A percentile compares a stretch with the other conserved stretches of the same genome.
Evolutionary conservation across 2,888 invertebrate species (phyloP).

Genomic region (Sinhomidia bicolor): DNA sequence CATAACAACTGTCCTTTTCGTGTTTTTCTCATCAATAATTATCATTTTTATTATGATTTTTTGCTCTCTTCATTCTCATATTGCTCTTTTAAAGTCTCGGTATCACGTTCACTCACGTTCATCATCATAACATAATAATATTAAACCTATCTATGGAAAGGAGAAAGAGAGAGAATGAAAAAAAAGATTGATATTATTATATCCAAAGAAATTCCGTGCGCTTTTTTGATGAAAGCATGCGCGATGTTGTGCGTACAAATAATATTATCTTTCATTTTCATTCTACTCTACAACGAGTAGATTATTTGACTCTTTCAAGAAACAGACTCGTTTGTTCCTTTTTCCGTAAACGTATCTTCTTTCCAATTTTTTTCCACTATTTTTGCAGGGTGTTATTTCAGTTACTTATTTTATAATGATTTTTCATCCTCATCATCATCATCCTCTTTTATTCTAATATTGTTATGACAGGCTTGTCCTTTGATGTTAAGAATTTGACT

Average conservation of each 20-base stretch:
- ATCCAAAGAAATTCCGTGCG: slow-evolving; percentile 9
- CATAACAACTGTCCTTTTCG: not conserved
- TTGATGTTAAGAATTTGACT: slow-evolving; percentile 36
- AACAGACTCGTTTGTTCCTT: slow-evolving; percentile 1
- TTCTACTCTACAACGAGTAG: not conserved
- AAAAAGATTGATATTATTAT: slow-evolving; percentile 33
- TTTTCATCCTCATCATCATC: slow-evolving; percentile 38
- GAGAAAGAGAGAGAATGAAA: not conserved
- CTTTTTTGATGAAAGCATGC: slow-evolving; percentile 45
- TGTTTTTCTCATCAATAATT: not conserved
- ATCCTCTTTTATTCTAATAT: slow-evolving; percentile 52
- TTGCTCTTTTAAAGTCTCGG: slow-evolving; percentile 37
- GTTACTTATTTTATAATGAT: slow-evolving; percentile 63
- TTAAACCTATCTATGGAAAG: too few relatives aligned
- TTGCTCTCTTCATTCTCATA: slow-evolving; percentile 6
- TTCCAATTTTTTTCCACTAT: slow-evolving; percentile 62
- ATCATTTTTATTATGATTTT: slow-evolving; percentile 20
- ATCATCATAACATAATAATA: too few relatives aligned
- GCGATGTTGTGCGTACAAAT: slow-evolving; percentile 42
- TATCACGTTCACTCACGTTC: slow-evolving; percentile 34
- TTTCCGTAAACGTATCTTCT: slow-evolving; percentile 51
- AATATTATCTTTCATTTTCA: slow-evolving; percentile 36
- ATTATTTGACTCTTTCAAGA: not conserved
- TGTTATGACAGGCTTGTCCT: slow-evolving; percentile 62
- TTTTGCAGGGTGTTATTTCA: slow-evolving; percentile 54